These are phyloP conservation scores for Lordiphosa andalusiaca DNA, from an alignment of 2,888 invertebrate species.

Conservation along the genomic window DNA sequence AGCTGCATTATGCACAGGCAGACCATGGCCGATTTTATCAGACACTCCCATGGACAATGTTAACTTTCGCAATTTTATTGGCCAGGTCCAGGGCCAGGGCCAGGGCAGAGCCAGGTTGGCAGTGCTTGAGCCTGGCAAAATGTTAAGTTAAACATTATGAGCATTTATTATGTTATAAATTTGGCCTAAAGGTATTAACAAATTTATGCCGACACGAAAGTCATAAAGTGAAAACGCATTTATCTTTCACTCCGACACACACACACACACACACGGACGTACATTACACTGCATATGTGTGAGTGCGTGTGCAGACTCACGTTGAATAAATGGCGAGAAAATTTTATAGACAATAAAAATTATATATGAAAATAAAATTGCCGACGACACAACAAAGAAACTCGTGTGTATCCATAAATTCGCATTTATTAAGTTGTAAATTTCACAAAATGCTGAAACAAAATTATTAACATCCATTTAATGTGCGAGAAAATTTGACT, in stretches of 20 bases:
- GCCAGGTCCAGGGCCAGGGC: slow-evolving; percentile 4
- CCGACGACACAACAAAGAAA: slow-evolving; percentile 57
- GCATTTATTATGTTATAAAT: slow-evolving; percentile 78
- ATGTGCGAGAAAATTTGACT: slow-evolving; percentile 35
- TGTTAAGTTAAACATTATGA: slow-evolving; percentile 74
- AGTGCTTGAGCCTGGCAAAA: slow-evolving; percentile 50
- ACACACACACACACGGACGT: slow-evolving; percentile 1
- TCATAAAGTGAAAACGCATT: slow-evolving; percentile 76
- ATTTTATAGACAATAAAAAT: slow-evolving; percentile 67
- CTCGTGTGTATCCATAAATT: slow-evolving; percentile 13
- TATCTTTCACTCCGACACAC: slow-evolving; percentile 57
- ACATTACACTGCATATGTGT: slow-evolving; percentile 15
- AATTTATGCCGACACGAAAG: slow-evolving; percentile 76
- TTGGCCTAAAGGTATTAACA: slow-evolving; percentile 76
- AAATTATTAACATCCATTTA: slow-evolving; percentile 48
- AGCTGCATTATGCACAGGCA: slow-evolving; percentile 12
- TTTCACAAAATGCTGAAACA: background rate
- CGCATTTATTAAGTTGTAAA: background rate
- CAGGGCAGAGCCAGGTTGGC: slow-evolving; percentile 1
- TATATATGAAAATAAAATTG: slow-evolving; percentile 54
- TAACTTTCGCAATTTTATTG: slow-evolving; percentile 72
- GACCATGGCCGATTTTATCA: slow-evolving; percentile 39
- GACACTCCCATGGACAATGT: slow-evolving; percentile 51
- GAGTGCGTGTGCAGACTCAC: slow-evolving; percentile 24
- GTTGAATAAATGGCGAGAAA: slow-evolving; percentile 62